Conservation (phyloP, 2,113 vertebrate genomes). For the Sturnus vulgaris region DNA sequence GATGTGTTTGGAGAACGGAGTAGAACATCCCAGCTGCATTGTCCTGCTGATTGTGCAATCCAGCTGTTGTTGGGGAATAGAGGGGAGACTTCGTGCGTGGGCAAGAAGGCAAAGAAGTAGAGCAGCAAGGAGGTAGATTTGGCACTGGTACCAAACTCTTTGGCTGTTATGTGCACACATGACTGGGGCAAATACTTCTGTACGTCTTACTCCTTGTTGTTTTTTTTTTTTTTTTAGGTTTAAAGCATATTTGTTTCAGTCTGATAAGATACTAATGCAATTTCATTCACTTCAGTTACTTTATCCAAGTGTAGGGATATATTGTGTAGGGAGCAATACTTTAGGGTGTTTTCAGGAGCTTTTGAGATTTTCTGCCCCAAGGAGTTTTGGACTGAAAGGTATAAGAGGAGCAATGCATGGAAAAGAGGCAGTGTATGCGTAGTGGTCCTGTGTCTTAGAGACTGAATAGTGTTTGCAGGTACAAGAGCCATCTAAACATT, state of each 20-base stretch:
- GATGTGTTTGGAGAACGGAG: neutral
- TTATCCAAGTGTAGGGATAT: neutral
- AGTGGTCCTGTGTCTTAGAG: neutral
- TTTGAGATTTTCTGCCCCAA: neutral
- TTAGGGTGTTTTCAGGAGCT: neutral
- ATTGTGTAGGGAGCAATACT: neutral
- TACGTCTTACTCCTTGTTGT: neutral
- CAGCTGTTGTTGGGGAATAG: neutral
- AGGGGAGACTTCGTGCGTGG: neutral
- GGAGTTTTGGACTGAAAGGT: neutral
- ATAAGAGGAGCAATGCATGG: neutral
- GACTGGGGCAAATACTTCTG: neutral
- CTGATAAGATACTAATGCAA: neutral
- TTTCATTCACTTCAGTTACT: neutral
- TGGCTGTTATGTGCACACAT: neutral
- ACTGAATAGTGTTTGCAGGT: neutral
- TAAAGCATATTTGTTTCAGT: fast-evolving
- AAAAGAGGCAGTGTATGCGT: neutral
- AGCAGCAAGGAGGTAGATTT: neutral
- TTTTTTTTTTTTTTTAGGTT: neutral
- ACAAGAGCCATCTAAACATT: neutral
- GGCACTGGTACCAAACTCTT: neutral
- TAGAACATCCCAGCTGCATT: neutral
- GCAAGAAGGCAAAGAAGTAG: neutral
- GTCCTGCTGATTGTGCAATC: neutral